Base-by-base conservation (phyloP, 2,797 vertebrate species). In the Ptychobarbus kaznakovi region DNA sequence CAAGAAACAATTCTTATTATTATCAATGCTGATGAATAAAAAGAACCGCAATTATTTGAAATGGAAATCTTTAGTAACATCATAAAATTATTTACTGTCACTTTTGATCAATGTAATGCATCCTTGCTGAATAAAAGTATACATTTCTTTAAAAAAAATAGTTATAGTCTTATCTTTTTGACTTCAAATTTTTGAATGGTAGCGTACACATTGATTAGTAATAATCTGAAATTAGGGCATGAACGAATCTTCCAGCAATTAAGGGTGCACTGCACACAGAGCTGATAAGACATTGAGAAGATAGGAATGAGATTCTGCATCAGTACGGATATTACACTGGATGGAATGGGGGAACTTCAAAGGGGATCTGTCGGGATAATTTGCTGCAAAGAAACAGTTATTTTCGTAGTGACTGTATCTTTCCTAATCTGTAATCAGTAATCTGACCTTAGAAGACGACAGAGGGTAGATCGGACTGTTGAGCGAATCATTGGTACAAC, bases 241-340 rank as follows among this genome's bases (percentile, higher is more conserved):
- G 6, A 72, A 40, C 1, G 1, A 65, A 69, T 70, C 28, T 56
- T 70, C 15, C 5, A 42, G 49, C 49, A 80, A 65, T 72, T 40
- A 65, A 28, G 16, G 3, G 7, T 28, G 16, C 56, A 10, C 38
- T 28, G 16, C 56, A 10, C 40, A 51, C 53, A 72, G 58, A 70
- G 44, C 58, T 38, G 80, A 82, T 82, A 63, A 77, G 53, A 61
- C 38, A 40, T 6, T 4, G n/a, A 80, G 56, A 80, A 70, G 74
- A 78, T 63, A 70, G 78, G n/a, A 81, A 46, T 28, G 35, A 82
- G 40, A 42, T 49, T 78, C 69, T 42, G 13, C 46, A 65, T 32
- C 9, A 63, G 15, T 49, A 49, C 25, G 18, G 35, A 87, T 87
- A 83, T 42, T 80, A 82, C 28, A 74, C 40, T 74, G 38, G 53